phyloP scores from a whole-genome alignment of 2,113 vertebrate genomes.

The Malurus elegans region DNA sequence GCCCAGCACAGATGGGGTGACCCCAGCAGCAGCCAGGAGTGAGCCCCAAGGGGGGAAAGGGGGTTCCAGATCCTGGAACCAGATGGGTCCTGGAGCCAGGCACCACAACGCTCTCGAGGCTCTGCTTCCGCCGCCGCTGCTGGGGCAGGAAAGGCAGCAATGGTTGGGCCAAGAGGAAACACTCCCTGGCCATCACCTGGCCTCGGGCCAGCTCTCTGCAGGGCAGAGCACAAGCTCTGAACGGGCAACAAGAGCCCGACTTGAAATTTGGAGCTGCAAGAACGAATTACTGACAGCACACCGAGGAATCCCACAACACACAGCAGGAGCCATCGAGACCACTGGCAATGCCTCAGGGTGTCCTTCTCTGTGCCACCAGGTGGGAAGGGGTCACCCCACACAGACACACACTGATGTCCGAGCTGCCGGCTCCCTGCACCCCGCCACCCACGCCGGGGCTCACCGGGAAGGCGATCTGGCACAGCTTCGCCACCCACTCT shows the following conservation, averaged over 20 bases:
- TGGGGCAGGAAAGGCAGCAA: background rate
- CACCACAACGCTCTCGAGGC: fast-evolving
- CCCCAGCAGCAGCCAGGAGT: background rate
- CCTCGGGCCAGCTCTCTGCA: background rate
- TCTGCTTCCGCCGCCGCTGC: background rate
- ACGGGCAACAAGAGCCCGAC: fast-evolving
- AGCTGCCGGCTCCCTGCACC: background rate
- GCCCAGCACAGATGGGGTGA: background rate
- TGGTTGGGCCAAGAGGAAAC: background rate
- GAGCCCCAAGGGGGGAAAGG: background rate
- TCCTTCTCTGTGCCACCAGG: background rate
- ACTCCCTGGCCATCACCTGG: background rate
- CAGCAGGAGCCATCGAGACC: fast-evolving
- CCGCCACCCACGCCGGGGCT: background rate
- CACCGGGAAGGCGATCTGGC: constrained; percentile 93
- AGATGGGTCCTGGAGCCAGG: fast-evolving
- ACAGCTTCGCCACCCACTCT: constrained; percentile 91
- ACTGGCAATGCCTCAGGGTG: fast-evolving
- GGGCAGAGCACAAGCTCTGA: fast-evolving
- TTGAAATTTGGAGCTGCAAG: background rate
- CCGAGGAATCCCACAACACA: fast-evolving
- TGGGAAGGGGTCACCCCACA: background rate
- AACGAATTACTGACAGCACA: fast-evolving
- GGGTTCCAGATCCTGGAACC: background rate
- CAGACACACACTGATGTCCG: fast-evolving